These are phyloP conservation scores for Buteo buteo DNA, from an alignment of 2,113 vertebrate species.

Conservation along the genomic window DNA sequence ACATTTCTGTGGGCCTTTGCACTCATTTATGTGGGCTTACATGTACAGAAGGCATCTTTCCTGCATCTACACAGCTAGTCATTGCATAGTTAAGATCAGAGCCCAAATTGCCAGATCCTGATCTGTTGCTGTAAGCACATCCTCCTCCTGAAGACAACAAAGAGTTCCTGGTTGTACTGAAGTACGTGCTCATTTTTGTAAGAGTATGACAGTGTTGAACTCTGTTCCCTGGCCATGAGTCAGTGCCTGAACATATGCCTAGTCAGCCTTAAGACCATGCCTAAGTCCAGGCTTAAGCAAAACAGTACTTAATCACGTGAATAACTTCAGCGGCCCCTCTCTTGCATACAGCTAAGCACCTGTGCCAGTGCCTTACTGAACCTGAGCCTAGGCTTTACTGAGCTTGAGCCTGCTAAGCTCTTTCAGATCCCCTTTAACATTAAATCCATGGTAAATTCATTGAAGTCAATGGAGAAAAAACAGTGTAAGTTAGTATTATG, in stretches of 20 bases:
- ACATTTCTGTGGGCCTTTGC: not conserved
- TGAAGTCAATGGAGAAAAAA: not conserved
- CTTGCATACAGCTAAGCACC: not conserved
- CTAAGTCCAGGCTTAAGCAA: not conserved
- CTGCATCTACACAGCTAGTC: not conserved
- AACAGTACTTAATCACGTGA: not conserved
- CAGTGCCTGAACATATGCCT: not conserved
- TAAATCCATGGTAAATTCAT: not conserved
- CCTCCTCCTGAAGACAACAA: not conserved
- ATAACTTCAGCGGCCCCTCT: not conserved
- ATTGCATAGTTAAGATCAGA: not conserved
- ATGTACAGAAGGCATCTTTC: not conserved
- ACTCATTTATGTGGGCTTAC: not conserved
- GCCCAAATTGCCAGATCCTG: not conserved
- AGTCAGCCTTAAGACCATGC: not conserved
- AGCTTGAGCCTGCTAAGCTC: not conserved
- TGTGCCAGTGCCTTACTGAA: not conserved
- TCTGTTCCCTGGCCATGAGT: not conserved
- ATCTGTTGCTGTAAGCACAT: not conserved
- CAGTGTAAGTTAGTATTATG: not conserved
- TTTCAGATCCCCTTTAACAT: not conserved
- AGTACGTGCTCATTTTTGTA: not conserved
- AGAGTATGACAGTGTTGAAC: not conserved
- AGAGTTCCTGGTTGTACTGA: not conserved
- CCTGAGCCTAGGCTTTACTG: not conserved